Base-by-base conservation (phyloP, 2,888 invertebrate genomes). In the Coleophora deauratella region DNA sequence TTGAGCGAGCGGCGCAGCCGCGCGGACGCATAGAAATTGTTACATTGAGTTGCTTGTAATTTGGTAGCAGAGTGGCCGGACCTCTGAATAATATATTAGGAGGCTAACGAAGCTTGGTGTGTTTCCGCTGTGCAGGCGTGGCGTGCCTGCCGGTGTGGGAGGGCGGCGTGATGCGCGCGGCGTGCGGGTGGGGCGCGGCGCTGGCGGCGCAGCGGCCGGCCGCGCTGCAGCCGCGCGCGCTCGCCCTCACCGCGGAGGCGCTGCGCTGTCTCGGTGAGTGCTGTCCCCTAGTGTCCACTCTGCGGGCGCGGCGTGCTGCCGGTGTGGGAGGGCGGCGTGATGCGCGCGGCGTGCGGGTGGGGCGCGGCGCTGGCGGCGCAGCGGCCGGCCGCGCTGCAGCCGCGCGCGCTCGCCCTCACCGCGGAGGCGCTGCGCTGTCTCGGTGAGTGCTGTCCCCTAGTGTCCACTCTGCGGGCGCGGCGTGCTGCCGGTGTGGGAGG, bases 351-450 rank as follows among this genome's bases (percentile, higher is more conserved):
- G 45, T 78, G 80, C 62, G 43, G 49, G 44, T 85, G 81, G 75
- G 69, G 82, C 55, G 51, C 61, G 31, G 68, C 69, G 58, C 66
- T 84, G 46, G 74, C 75, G n/a, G 62, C 57, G 41, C 57, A 76
- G 52, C 64, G 76, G 37, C 66, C 72, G 43, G 64, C 44, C 70
- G 52, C 75, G 63, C 52, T 88, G 76, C 64, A 66, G 51, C 62
- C 67, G 36, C 71, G 60, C 35, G 76, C 72, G 47, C 68, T 65
- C 45, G 56, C 58, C 31, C 66, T 77, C 53, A 54, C 81, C 9
- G 72, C 74, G 21, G 65, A 74, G 41, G 76, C 80, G 54, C 56
- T 88, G 27, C 68, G 72, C n/a, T 86, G 87, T 44, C 81, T 82
- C 45, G 81, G 80, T 21, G 21, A 6, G 6, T 21, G 21, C 21